These are phyloP conservation scores for Prorops nasuta DNA, from an alignment of 1,140 invertebrate species.

Conservation along the genomic window DNA sequence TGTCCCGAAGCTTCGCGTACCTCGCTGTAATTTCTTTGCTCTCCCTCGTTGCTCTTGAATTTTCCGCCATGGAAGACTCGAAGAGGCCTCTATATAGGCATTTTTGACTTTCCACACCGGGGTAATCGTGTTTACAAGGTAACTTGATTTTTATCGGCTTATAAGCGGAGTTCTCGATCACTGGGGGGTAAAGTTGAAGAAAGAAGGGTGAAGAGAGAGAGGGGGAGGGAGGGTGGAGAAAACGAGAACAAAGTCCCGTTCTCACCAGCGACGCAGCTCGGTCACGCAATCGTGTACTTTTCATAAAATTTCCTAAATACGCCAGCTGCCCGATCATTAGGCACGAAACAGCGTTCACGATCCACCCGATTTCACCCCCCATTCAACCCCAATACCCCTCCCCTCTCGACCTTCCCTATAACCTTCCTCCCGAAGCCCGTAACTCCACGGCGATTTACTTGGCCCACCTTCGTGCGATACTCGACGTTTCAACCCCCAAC, in stretches of 20 bases:
- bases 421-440: background rate
- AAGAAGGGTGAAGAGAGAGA: background rate
- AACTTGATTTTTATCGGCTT: no score
- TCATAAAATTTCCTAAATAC: slow-evolving; percentile 20
- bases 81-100: no score
- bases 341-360: slow-evolving; percentile 7
- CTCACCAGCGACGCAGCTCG: background rate
- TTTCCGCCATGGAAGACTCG: no score
- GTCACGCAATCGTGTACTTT: slow-evolving; percentile 18
- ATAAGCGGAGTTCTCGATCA: background rate
- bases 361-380: no score
- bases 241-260: background rate
- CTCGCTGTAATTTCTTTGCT: no score
- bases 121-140: no score
- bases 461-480: background rate
- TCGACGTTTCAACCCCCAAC: background rate
- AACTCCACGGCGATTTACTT: background rate
- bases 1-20: no score
- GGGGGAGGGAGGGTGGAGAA: background rate
- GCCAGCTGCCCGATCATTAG: slow-evolving; percentile 7
- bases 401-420: no score
- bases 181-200: no score
- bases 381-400: no score
- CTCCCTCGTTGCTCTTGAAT: no score
- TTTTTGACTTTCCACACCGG: no score